Base-by-base conservation (phyloP, 2,888 invertebrate species). In the Leptothorax acervorum region DNA sequence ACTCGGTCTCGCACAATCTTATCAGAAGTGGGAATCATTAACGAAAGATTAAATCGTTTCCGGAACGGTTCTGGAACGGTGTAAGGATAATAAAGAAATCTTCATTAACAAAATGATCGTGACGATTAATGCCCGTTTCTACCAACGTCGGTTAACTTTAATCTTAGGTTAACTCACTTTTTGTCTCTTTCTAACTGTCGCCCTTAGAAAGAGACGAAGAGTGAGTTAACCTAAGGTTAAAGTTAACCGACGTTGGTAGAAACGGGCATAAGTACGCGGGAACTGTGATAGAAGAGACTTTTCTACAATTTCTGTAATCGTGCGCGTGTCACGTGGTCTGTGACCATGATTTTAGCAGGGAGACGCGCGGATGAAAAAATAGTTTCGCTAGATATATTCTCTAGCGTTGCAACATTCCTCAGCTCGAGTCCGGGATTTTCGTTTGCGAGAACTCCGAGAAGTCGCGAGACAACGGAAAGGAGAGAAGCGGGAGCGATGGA, bases 401-500 rank as follows among this genome's bases (percentile, higher is more conserved):
- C 1, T 8, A 48, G 4, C 12, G 39, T 35, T 11, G 8, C 12
- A n/a, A 70, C 18, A 60, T 15, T 68, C 12, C 35, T 15, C 31
- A 42, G n/a, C 1, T 2, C n/a, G 42, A 31, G 5, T 35, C 3
- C 57, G 35, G 45, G 35, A 60, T 71, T 60, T 60, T 71, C 11
- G 18, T 35, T 35, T 35, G 6, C 11, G 23, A 57, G 48, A 57
- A 23, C 9, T 23, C 11, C 35, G 18, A 45, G 9, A 73, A 60
- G 18, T 81, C 48, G 18, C 35, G 55, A 31, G 42, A 68, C 68
- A 62, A 62, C 28, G 39, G 5, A 35, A 23, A 48, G 65, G 48
- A 60, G 28, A 39, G 48, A 60, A 79, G 65, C 45, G 28, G 23
- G 51, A 82, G 60, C 63, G 66, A 75, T 75, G 55, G 65, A 45